These are phyloP conservation scores for Muschampia plurimacula DNA, from an alignment of 2,888 invertebrate species.

Conservation along the genomic window DNA sequence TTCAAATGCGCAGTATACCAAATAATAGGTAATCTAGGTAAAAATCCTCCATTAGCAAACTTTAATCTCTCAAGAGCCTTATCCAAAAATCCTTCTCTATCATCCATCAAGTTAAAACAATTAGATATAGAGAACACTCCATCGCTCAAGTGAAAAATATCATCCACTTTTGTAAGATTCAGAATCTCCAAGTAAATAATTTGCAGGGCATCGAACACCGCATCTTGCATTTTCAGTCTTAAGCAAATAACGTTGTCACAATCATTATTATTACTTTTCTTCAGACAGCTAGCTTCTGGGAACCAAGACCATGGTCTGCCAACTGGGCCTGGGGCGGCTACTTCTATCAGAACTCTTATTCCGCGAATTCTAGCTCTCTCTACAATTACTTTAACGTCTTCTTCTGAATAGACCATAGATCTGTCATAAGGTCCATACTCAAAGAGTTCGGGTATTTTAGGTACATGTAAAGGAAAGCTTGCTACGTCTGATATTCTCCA, in stretches of 20 bases:
- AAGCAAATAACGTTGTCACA: slow-evolving; percentile 92
- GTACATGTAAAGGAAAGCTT: slow-evolving; percentile 93
- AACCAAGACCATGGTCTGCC: slow-evolving; percentile 94
- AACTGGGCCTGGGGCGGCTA: slow-evolving; percentile 94
- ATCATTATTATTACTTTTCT: slow-evolving; percentile 53
- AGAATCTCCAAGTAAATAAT: slow-evolving; percentile 90
- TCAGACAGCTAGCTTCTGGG: slow-evolving; percentile 77
- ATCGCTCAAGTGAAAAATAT: slow-evolving; percentile 92
- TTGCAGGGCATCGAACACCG: slow-evolving; percentile 88
- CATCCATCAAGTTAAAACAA: slow-evolving; percentile 88
- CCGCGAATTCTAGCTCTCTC: slow-evolving; percentile 92
- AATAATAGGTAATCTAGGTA: slow-evolving; percentile 86
- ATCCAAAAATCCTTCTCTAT: slow-evolving; percentile 90
- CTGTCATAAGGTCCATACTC: slow-evolving; percentile 93
- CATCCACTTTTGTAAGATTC: slow-evolving; percentile 89
- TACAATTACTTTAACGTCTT: slow-evolving; percentile 89
- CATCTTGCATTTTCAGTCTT: slow-evolving; percentile 89
- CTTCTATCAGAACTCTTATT: slow-evolving; percentile 93
- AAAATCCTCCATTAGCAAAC: slow-evolving; percentile 83
- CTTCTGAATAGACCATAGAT: slow-evolving; percentile 88
- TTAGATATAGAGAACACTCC: slow-evolving; percentile 89
- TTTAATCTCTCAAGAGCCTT: slow-evolving; percentile 87
- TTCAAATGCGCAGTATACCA: slow-evolving; percentile 89
- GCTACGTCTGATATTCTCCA: slow-evolving; percentile 96
- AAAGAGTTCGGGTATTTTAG: slow-evolving; percentile 89